A percentile compares a stretch with the other conserved stretches of the same genome.
Conservation (phyloP, 2,888 invertebrate genomes). For the Drosophila paranaensis region DNA sequence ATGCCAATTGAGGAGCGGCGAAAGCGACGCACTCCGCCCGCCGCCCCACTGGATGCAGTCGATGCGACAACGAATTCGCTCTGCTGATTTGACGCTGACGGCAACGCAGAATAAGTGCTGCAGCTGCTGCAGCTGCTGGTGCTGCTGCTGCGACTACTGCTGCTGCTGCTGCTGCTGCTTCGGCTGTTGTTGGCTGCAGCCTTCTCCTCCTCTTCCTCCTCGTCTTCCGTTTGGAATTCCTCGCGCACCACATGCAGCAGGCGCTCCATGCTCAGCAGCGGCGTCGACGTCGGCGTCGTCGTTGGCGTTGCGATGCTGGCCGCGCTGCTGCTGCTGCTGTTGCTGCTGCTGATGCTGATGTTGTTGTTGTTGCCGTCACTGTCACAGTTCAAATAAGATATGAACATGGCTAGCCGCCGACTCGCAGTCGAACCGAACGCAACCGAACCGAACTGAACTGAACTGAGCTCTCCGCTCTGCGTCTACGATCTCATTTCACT, state of each 20-base stretch:
- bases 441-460: background rate
- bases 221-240: constrained; percentile 73
- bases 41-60: constrained; percentile 15
- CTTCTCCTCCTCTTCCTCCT: constrained; percentile 40
- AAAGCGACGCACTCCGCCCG: constrained; percentile 62
- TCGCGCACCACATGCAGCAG: constrained; percentile 77
- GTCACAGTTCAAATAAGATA: constrained; percentile 77
- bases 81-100: constrained; percentile 34
- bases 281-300: constrained; percentile 38
- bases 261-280: constrained; percentile 74
- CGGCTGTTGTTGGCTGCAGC: background rate
- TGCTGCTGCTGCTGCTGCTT: constrained; percentile 13
- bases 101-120: constrained; percentile 20
- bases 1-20: constrained; percentile 83
- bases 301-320: constrained; percentile 42
- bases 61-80: constrained; percentile 22
- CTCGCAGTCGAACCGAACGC: background rate
- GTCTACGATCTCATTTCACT: constrained; percentile 37
- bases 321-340: constrained; percentile 28
- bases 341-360: constrained; percentile 22
- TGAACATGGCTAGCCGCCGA: constrained; percentile 67
- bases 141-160: constrained; percentile 22
- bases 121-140: constrained; percentile 21
- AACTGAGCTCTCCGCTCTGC: background rate
- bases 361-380: constrained; percentile 41